Evolutionary conservation across 2,888 invertebrate species (phyloP).

Genomic region (Branchellion lobata): DNA sequence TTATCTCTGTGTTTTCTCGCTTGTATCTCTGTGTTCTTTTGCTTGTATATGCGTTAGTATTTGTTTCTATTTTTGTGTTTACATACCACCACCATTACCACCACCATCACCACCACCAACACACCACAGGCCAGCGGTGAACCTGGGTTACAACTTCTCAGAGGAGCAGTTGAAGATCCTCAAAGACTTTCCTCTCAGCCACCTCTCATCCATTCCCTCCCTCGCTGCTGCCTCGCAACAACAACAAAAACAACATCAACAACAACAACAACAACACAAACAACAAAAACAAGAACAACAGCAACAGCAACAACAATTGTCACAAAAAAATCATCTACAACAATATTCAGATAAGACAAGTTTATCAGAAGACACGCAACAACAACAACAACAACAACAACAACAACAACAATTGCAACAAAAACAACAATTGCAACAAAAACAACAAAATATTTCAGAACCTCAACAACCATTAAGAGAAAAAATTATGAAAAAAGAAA

Average conservation of each 20-base stretch:
- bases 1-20: no score
- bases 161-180: slow-evolving; percentile 72
- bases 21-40: no score
- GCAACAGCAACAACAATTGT: neutral
- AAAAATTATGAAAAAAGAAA: neutral
- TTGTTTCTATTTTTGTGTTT: no score
- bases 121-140: slow-evolving; percentile 67
- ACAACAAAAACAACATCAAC: neutral
- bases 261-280: neutral
- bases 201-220: slow-evolving; percentile 41
- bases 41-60: no score
- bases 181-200: slow-evolving; percentile 64
- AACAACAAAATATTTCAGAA: neutral
- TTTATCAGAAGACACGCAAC: no score
- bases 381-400: neutral
- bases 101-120: slow-evolving; percentile 31
- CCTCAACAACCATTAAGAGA: slow-evolving; percentile 1
- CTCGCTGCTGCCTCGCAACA: neutral
- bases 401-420: slow-evolving; percentile 2
- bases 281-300: neutral
- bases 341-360: neutral
- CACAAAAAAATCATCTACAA: neutral
- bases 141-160: slow-evolving; percentile 74
- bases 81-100: neutral
- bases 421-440: neutral